Conservation (phyloP, 2,113 vertebrate genomes). For the Leucosticte australis region DNA sequence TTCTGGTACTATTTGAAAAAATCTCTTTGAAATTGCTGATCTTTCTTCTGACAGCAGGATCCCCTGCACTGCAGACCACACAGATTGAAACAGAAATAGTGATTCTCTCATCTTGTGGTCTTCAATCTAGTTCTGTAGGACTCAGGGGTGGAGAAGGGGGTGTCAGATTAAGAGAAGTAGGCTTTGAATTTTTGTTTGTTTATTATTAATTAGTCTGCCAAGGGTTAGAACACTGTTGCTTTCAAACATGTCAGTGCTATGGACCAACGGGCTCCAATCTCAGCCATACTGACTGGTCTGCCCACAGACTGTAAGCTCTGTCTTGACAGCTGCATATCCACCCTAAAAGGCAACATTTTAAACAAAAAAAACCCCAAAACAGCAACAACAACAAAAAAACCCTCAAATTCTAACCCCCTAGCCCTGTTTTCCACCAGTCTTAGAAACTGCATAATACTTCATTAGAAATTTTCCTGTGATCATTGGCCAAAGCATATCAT, state of each 20-base stretch:
- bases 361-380: background rate
- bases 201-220: background rate
- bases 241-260: background rate
- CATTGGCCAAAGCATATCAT: background rate
- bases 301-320: background rate
- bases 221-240: background rate
- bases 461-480: background rate
- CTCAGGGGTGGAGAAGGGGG: accelerated
- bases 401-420: background rate
- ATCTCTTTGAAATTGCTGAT: background rate
- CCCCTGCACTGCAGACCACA: background rate
- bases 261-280: background rate
- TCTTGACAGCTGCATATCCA: background rate
- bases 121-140: background rate
- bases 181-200: background rate
- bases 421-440: background rate
- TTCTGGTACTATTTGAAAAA: background rate
- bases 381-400: background rate
- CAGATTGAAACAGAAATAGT: background rate
- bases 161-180: background rate
- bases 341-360: background rate
- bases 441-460: background rate
- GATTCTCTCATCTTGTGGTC: background rate
- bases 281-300: background rate
- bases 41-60: background rate